Evolutionary conservation across 2,113 vertebrate species (phyloP), one percentile per base, ranked within the genome.

Genomic region (Formicarius rufipectus): DNA sequence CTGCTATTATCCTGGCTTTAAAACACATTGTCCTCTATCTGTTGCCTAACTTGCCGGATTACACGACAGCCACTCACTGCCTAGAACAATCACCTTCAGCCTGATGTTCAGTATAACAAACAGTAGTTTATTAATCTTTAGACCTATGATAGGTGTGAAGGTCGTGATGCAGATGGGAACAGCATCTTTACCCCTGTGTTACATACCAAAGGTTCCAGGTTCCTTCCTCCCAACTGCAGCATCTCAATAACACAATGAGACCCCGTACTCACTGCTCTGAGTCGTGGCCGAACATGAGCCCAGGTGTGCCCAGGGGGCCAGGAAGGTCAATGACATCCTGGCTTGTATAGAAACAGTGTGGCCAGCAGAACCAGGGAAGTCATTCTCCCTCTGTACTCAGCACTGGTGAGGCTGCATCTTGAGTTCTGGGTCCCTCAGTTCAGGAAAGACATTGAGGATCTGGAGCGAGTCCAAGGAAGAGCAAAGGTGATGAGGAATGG

Each of bases 11-110:
- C 42, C 53, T 23, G 72, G 73, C 73, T 92, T 84, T 91, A 82
- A 87, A 75, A 22, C 31, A 60, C 87, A 95, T 87, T 94, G 91
- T 92, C 87, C 87, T 89, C 77, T 87, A 90, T 87, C 86, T 87
- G 5, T 84, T 91, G 66, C 94, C 87, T 76, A 89, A 89, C 69
- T 28, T 6, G 3, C 27, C 80, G 49, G 94, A 64, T 89, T 91
- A 90, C 93, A 59, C 9, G 39, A 74, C 60, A 35, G 40, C 59
- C 28, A 5, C 28, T 49, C 58, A 30, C 58, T 69, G 75, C 93
- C 42, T 30, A 7, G 50, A 84, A 95, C 90, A 95, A 85, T 66
- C 79, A 35, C 6, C 53, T 40, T 1, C 7, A 69, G 63, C 12
- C 71, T 49, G 84, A 83, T 66, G 72, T 3, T 42, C 74, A 42